Percentiles rank a stretch among this genome's conserved stretches.
Conservation (phyloP, 2,888 invertebrate genomes). For the Julus scandinavius region DNA sequence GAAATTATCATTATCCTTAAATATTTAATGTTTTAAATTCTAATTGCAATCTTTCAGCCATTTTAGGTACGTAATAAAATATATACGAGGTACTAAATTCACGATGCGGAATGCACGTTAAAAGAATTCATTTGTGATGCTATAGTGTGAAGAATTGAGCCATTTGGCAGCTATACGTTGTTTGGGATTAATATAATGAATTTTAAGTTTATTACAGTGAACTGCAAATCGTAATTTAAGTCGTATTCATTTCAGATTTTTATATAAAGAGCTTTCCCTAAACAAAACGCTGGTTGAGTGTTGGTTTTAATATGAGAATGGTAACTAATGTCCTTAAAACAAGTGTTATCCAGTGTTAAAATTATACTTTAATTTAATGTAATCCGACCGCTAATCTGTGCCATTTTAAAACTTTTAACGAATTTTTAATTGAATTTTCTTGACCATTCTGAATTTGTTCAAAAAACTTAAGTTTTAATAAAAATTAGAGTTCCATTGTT, state of each 20-base stretch:
- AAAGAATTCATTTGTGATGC: neutral
- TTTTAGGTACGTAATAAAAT: neutral
- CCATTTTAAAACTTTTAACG: neutral
- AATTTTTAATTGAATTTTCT: neutral
- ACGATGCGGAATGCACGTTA: neutral
- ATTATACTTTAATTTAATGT: neutral
- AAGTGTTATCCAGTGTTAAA: neutral
- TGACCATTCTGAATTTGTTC: neutral
- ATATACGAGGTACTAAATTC: neutral
- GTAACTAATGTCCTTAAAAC: neutral
- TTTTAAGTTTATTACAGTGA: neutral
- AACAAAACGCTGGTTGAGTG: neutral
- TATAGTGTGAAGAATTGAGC: neutral
- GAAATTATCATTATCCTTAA: neutral
- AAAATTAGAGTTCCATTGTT: neutral
- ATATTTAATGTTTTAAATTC: neutral
- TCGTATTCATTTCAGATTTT: neutral
- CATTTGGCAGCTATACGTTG: neutral
- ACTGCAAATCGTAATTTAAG: neutral
- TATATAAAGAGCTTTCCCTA: neutral
- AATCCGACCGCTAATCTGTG: neutral
- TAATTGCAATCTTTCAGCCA: neutral
- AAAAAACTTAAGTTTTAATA: neutral
- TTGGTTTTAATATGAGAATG: neutral
- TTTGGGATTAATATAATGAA: neutral